phyloP scores from a whole-genome alignment of 2,797 vertebrate species.

The Cossypha caffra region DNA sequence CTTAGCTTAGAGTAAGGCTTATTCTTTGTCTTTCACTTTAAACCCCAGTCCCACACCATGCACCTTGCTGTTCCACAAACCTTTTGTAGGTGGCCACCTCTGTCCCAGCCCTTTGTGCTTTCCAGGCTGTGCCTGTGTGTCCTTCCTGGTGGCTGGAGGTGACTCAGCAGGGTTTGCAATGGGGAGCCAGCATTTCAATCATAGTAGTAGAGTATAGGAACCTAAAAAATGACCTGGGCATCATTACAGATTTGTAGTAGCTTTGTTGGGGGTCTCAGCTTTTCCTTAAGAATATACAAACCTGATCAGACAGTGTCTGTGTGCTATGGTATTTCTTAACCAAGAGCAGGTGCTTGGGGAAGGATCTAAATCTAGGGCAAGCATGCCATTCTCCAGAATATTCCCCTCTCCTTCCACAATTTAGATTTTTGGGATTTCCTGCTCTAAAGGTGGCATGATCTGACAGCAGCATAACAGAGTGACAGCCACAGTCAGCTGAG shows the following conservation, averaged over 20 bases:
- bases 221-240: neutral
- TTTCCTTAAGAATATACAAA: neutral
- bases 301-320: neutral
- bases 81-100: too few species aligned
- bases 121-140: neutral
- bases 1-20: neutral
- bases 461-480: neutral
- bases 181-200: neutral
- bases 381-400: neutral
- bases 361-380: neutral
- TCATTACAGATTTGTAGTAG: neutral
- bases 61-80: neutral
- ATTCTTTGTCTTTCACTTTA: neutral
- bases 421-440: neutral
- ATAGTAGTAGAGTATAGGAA: neutral
- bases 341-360: neutral
- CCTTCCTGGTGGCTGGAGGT: neutral
- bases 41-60: fast-evolving
- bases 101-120: neutral
- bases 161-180: neutral
- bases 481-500: neutral
- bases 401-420: neutral
- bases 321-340: neutral
- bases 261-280: neutral
- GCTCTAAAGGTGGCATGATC: neutral